Conservation (phyloP, 2,888 invertebrate genomes). For the Anticlea derivata region DNA sequence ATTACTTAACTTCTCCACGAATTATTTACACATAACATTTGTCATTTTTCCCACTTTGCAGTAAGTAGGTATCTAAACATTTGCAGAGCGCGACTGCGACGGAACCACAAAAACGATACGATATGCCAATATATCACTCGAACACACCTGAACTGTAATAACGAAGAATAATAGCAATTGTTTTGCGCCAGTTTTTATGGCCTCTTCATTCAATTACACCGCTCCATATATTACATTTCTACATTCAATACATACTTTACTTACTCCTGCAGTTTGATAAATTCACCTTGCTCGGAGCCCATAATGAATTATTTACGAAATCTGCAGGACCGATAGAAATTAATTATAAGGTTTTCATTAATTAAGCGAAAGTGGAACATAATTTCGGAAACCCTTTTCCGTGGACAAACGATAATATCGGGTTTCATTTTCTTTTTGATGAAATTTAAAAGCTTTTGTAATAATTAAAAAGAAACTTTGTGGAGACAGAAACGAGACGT, state of each 20-base stretch:
- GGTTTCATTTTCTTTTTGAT: constrained; percentile 12
- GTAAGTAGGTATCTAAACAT: constrained; percentile 54
- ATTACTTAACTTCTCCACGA: background rate
- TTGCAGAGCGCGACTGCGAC: constrained; percentile 43
- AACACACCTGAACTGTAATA: constrained; percentile 78
- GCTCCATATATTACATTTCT: constrained; percentile 37
- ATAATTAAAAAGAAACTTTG: constrained; percentile 11
- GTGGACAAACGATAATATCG: constrained; percentile 15
- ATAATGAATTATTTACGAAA: constrained; percentile 33
- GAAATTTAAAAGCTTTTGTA: constrained; percentile 7
- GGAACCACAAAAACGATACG: constrained; percentile 64
- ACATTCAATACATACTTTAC: constrained; percentile 34
- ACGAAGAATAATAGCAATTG: constrained; percentile 77
- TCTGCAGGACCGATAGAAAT: constrained; percentile 34
- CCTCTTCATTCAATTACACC: constrained; percentile 65
- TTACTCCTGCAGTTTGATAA: constrained; percentile 31
- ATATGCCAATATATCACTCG: constrained; percentile 71
- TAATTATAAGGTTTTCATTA: constrained; percentile 33
- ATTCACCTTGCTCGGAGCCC: constrained; percentile 13
- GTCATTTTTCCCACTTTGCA: constrained; percentile 26
- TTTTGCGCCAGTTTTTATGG: constrained; percentile 73
- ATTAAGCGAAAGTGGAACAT: constrained; percentile 33
- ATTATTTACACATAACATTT: constrained; percentile 6
- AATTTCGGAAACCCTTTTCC: constrained; percentile 31
- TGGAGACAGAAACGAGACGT: constrained; percentile 3